Evolutionary conservation across 2,113 vertebrate species (phyloP).

Genomic region (crab-eating macaque (Macaca fascicularis)): DNA sequence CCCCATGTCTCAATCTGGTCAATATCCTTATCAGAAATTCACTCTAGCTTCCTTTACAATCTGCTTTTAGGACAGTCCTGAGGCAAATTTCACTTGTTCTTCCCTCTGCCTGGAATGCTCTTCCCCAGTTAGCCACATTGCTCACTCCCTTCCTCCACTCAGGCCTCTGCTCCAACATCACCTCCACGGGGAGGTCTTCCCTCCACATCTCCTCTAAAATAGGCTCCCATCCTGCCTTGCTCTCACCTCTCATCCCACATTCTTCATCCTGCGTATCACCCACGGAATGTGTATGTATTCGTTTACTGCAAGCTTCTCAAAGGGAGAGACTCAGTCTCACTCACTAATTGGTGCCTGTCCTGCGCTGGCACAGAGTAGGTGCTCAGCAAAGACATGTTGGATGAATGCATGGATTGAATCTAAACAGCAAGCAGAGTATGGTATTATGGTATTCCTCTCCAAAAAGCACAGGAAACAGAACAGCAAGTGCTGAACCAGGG

Average conservation of each 20-base stretch:
- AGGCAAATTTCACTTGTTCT: not conserved
- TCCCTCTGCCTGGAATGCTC: not conserved
- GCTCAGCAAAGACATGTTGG: accelerated
- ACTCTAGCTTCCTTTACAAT: not conserved
- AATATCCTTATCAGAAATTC: not conserved
- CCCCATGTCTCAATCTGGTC: not conserved
- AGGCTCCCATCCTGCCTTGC: not conserved
- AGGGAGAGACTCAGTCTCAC: not conserved
- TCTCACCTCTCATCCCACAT: not conserved
- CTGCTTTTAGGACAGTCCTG: not conserved
- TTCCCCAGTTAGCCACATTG: not conserved
- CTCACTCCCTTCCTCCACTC: not conserved
- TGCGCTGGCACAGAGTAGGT: accelerated
- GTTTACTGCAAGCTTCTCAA: not conserved
- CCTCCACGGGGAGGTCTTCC: not conserved
- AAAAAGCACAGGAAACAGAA: not conserved
- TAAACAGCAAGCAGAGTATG: not conserved
- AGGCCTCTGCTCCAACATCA: not conserved
- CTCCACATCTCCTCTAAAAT: not conserved
- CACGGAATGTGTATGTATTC: not conserved
- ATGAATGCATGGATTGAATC: not conserved
- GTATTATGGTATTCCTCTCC: not conserved
- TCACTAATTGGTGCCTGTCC: too few species aligned
- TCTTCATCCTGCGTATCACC: not conserved
- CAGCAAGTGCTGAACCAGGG: not conserved